These are phyloP conservation scores for Archilochus colubris DNA, from an alignment of 2,113 vertebrate genomes.

Conservation along the genomic window DNA sequence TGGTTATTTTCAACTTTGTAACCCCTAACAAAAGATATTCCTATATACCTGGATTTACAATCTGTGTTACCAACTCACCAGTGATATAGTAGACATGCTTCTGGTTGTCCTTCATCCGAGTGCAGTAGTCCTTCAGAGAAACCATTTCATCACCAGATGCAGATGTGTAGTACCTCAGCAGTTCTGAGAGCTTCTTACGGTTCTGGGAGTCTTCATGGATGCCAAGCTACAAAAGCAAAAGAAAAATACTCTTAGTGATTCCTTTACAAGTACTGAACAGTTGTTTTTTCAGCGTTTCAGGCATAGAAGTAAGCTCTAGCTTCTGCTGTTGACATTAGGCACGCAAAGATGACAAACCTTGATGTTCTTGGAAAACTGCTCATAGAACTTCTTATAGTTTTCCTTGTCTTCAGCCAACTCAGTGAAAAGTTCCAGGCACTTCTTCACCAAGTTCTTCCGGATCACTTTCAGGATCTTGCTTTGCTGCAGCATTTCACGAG, in stretches of 20 bases:
- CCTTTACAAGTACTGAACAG: accelerated
- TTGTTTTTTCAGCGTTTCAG: accelerated
- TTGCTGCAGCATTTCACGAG: slow-evolving; percentile 96
- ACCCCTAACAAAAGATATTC: accelerated
- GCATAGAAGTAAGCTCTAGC: accelerated
- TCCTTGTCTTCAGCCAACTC: slow-evolving; percentile 95
- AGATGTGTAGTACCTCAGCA: slow-evolving; percentile 92
- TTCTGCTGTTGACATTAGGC: accelerated
- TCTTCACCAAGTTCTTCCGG: slow-evolving; percentile 96
- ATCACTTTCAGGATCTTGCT: slow-evolving; percentile 99
- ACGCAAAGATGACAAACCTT: slow-evolving; percentile 78
- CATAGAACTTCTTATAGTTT: slow-evolving; percentile 96
- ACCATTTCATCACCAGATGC: slow-evolving; percentile 95
- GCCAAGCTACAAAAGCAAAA: slow-evolving; percentile 78
- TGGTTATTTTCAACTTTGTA: accelerated
- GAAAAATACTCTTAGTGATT: accelerated
- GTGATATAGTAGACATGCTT: slow-evolving; percentile 98
- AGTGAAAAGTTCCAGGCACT: slow-evolving; percentile 93
- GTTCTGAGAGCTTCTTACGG: slow-evolving; percentile 92
- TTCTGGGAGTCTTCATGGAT: slow-evolving; percentile 98
- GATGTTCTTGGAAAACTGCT: slow-evolving; percentile 98
- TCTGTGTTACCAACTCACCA: slow-evolving; percentile 65
- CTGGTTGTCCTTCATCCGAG: slow-evolving; percentile 97
- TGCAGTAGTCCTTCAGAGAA: slow-evolving; percentile 94
- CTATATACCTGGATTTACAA: not conserved